Conservation (phyloP, 2,797 vertebrate genomes). For the Smutsia gigantea region DNA sequence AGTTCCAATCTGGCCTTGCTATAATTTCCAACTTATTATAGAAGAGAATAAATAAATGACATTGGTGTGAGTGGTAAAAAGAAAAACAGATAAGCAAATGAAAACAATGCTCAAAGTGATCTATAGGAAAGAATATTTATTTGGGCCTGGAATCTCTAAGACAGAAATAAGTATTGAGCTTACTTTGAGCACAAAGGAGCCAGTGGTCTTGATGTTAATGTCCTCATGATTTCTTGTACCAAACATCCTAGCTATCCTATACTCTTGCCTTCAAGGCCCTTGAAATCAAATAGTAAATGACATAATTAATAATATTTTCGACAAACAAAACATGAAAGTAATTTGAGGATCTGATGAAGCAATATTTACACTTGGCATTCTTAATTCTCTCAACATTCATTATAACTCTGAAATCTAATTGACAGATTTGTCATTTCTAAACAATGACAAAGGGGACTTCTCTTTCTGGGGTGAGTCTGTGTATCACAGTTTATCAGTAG, state of each 20-base stretch:
- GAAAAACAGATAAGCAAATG: not conserved
- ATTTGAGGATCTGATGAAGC: not conserved
- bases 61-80: not conserved
- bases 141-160: not conserved
- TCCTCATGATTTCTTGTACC: not conserved
- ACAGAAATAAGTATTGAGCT: not conserved
- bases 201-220: not conserved
- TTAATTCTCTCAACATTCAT: not conserved
- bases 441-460: not conserved
- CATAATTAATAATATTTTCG: not conserved
- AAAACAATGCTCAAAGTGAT: not conserved
- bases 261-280: not conserved
- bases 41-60: not conserved
- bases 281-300: not conserved
- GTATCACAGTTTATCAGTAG: not conserved
- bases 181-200: not conserved
- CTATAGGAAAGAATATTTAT: not conserved
- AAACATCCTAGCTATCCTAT: not conserved
- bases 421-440: not conserved
- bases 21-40: not conserved
- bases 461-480: not conserved
- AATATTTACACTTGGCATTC: not conserved
- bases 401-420: not conserved
- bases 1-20: not conserved
- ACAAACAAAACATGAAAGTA: not conserved